Evolutionary conservation across 2,888 invertebrate species (phyloP).

Genomic region (Drosophila anomalata): DNA sequence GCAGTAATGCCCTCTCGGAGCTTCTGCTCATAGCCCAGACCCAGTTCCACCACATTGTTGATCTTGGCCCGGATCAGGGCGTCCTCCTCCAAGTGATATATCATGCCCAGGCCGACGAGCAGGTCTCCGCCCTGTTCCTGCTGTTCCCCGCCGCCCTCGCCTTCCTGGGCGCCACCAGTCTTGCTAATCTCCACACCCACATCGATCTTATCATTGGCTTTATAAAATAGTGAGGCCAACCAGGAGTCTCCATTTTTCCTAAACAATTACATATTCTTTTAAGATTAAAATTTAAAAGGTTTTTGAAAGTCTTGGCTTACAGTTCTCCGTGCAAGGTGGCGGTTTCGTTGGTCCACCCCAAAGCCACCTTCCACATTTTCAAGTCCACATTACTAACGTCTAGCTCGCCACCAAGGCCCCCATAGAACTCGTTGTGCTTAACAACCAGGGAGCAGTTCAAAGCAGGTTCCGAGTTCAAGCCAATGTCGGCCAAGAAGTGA

Average conservation of each 20-base stretch:
- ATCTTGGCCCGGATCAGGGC: conserved; percentile 95
- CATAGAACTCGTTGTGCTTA: conserved; percentile 95
- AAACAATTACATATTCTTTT: too few relatives aligned
- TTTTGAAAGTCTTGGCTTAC: too few relatives aligned
- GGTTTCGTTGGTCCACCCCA: conserved; percentile 93
- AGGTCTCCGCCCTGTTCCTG: conserved; percentile 94
- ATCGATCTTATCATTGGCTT: conserved; percentile 50
- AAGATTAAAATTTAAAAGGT: too few relatives aligned
- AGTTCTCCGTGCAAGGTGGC: conserved; percentile 96
- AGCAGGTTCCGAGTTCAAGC: conserved; percentile 91
- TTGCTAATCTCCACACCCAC: conserved; percentile 45
- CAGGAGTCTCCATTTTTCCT: conserved; percentile 48
- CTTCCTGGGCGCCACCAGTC: conserved; percentile 65
- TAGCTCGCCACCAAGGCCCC: conserved; percentile 93
- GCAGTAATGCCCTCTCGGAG: conserved; percentile 95
- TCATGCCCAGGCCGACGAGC: conserved; percentile 93
- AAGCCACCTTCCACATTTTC: conserved; percentile 94
- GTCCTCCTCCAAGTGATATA: conserved; percentile 92
- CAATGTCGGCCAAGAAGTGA: conserved; percentile 91
- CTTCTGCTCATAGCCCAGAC: conserved; percentile 95
- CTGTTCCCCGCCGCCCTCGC: conserved; percentile 82
- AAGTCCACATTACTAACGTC: conserved; percentile 94
- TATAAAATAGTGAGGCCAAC: conserved; percentile 60
- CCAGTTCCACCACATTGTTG: conserved; percentile 95
- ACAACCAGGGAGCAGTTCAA: conserved; percentile 92